Percentiles rank a stretch among this genome's conserved stretches.
phyloP scores from a whole-genome alignment of 2,113 vertebrate species.

The Chauna torquata region DNA sequence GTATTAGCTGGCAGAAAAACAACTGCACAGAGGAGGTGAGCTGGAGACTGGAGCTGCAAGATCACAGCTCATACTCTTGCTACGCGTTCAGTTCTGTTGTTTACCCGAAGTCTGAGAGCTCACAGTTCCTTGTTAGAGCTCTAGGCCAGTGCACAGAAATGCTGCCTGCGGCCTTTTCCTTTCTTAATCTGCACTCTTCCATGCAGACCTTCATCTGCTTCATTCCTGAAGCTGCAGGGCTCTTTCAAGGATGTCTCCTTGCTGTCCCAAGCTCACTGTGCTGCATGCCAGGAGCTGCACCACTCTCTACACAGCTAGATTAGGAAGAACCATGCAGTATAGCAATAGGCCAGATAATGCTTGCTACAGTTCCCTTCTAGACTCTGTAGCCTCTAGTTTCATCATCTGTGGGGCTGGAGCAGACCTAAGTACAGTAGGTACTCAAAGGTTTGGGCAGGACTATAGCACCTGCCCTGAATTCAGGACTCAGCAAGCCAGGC shows the following conservation, averaged over 20 bases:
- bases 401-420: neutral
- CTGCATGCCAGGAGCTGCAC: neutral
- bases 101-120: neutral
- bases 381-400: neutral
- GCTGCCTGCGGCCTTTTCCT: neutral
- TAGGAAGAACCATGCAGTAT: neutral
- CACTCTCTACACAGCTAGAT: neutral
- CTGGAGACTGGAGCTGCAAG: neutral
- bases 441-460: neutral
- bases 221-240: neutral
- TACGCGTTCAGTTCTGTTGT: neutral
- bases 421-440: neutral
- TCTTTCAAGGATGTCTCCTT: neutral
- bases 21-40: neutral
- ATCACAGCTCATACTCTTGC: neutral
- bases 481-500: neutral
- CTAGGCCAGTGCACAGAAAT: neutral
- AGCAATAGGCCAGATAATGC: neutral
- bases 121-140: neutral
- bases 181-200: neutral
- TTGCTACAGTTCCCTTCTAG: neutral
- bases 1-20: neutral
- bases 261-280: neutral
- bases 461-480: neutral
- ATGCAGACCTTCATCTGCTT: neutral